Base-by-base conservation (phyloP, 2,113 vertebrate species). In the Campylomormyrus tamandua region DNA sequence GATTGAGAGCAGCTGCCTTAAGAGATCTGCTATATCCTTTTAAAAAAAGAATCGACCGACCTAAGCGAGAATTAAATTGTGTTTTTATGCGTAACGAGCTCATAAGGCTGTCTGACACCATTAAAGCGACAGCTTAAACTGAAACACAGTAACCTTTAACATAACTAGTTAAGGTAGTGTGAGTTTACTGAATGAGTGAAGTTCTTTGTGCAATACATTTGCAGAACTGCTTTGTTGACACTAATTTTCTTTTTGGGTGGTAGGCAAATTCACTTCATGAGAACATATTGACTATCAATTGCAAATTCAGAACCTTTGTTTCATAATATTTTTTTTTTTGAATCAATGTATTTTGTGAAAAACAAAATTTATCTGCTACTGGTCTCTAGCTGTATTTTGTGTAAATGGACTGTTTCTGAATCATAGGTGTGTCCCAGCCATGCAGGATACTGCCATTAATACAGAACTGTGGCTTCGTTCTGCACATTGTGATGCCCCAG, bases 261-360 rank as follows among this genome's bases (percentile, higher is more conserved):
- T 17, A 86, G 45, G 84, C 21, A 31, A 31, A 86, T 86, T 86
- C 13, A 35, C 48, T 87, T 53, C 85, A 31, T 31, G 31, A 87
- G 85, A 31, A 13, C 50, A 87, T 53, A 87, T 87, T 27, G 50
- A 52, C 27, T 35, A 35, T 87, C 85, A 56, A 53, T 53, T 10
- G 46, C 48, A 17, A 1, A 52, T 53, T 87, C 48, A 35, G 42
- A 39, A 77, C 46, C 13, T 89, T 21, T 50, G 15, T 83, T 89
- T 80, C 31, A 21, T 53, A 95, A 93, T 31, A 3, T 6, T 95
- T 13, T 24, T 95, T 95, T 95, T 94, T 95, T 92, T 90, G 91
- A 93, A 91, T 91, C 31, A 88, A 88, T 1, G 9, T 88, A 88
- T 31, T 49, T 89, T 88, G 50, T 86, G 13, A 86, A 74, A 74